Percentiles rank a stretch among this genome's conserved stretches.
Evolutionary conservation across 1,140 invertebrate genomes (phyloP).

Genomic region (Tetragonula clypearis): DNA sequence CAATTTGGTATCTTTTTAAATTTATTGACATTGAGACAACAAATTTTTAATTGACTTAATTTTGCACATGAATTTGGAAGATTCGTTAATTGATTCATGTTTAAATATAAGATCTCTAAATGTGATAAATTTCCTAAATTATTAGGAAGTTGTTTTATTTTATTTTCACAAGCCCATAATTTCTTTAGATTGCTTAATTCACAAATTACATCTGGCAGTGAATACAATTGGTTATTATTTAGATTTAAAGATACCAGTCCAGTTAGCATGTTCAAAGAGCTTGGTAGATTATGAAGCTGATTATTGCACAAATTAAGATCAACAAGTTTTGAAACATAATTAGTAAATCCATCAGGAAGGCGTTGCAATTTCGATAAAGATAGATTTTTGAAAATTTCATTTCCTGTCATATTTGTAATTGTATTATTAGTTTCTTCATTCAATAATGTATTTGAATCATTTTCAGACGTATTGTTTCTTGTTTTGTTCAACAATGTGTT

Average conservation of each 20-base stretch:
- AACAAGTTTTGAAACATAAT: background rate
- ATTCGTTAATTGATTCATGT: conserved; percentile 52
- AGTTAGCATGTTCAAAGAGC: conserved; percentile 49
- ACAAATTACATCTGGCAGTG: conserved; percentile 45
- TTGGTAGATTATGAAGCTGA: conserved; percentile 54
- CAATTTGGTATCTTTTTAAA: conserved; percentile 65
- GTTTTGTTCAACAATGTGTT: background rate
- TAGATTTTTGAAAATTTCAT: background rate
- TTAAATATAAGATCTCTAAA: conserved; percentile 63
- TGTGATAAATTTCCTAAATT: conserved; percentile 53
- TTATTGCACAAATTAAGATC: conserved; percentile 61
- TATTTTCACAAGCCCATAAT: conserved; percentile 41
- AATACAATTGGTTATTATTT: conserved; percentile 43
- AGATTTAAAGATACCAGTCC: conserved; percentile 55
- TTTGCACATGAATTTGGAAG: conserved; percentile 57
- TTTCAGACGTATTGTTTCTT: background rate
- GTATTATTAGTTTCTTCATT: background rate
- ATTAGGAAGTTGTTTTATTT: conserved; percentile 25
- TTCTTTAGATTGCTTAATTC: conserved; percentile 34
- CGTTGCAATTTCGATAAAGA: background rate
- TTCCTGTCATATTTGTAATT: background rate
- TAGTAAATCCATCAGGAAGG: background rate
- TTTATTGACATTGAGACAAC: conserved; percentile 48
- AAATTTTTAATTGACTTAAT: conserved; percentile 58
- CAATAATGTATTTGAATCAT: too few species aligned